phyloP scores from a whole-genome alignment of 1,140 invertebrate species.

The Nasonia longicornis region DNA sequence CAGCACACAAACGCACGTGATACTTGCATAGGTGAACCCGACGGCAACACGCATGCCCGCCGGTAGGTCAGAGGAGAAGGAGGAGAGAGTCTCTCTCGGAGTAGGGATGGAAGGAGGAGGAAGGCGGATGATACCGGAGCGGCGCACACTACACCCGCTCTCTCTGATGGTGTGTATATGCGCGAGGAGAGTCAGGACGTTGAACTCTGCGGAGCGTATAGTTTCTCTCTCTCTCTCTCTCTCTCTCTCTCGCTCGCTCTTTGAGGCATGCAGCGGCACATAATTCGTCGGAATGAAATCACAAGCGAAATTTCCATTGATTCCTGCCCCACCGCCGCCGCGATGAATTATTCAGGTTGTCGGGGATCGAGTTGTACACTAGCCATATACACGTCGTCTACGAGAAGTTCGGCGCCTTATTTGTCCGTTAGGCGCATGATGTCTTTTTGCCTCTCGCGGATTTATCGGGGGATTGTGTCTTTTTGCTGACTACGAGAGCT shows the following conservation, averaged over 20 bases:
- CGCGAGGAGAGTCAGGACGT: slow-evolving; percentile 18
- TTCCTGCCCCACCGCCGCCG: background rate
- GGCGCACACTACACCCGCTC: slow-evolving; percentile 9
- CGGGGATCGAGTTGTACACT: background rate
- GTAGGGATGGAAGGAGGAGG: slow-evolving; percentile 2
- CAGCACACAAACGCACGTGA: background rate
- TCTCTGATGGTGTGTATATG: background rate
- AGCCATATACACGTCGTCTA: background rate
- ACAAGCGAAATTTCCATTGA: slow-evolving; percentile 34
- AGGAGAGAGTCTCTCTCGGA: background rate
- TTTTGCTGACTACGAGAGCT: background rate
- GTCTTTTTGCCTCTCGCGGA: background rate
- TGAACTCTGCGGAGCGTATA: slow-evolving; percentile 40
- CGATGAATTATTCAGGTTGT: slow-evolving; percentile 33
- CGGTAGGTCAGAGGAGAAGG: slow-evolving; percentile 7
- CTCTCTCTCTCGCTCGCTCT: background rate
- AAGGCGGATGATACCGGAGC: slow-evolving; percentile 19
- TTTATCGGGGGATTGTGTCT: slow-evolving; percentile 28
- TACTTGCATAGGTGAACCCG: slow-evolving; percentile 16
- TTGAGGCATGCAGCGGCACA: background rate
- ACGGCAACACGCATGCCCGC: background rate
- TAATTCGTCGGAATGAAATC: slow-evolving; percentile 37
- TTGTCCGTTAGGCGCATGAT: slow-evolving; percentile 35
- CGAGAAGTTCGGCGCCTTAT: slow-evolving; percentile 17
- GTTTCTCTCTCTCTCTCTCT: slow-evolving; percentile 3